phyloP scores from a whole-genome alignment of 2,113 vertebrate species.

The Rhinopomastus cyanomelas region DNA sequence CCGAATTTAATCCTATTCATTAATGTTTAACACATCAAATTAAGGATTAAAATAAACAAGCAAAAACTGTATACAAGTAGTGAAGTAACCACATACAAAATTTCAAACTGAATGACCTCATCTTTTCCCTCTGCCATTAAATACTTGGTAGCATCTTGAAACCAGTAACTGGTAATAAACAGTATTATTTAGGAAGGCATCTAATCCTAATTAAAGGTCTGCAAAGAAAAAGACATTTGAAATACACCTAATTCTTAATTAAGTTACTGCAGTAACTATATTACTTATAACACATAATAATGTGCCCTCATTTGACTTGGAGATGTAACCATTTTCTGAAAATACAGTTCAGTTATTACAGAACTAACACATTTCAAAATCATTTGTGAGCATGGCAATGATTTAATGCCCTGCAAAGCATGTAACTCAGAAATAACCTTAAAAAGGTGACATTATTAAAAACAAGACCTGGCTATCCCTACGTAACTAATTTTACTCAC shows the following conservation, averaged over 20 bases:
- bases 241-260: background rate
- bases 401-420: background rate
- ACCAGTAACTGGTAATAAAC: background rate
- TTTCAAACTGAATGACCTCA: background rate
- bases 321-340: background rate
- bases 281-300: background rate
- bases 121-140: background rate
- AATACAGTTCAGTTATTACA: background rate
- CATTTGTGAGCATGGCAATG: background rate
- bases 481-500: background rate
- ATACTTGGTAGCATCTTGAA: background rate
- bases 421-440: background rate
- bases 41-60: background rate
- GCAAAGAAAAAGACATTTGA: background rate
- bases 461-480: background rate
- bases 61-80: background rate
- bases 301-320: background rate
- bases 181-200: background rate
- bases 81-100: background rate
- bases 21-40: background rate
- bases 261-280: background rate
- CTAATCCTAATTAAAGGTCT: background rate
- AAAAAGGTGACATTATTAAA: background rate
- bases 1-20: background rate
- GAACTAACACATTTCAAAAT: background rate